phyloP scores from a whole-genome alignment of 2,797 vertebrate species.

The Pogoniulus pusillus region DNA sequence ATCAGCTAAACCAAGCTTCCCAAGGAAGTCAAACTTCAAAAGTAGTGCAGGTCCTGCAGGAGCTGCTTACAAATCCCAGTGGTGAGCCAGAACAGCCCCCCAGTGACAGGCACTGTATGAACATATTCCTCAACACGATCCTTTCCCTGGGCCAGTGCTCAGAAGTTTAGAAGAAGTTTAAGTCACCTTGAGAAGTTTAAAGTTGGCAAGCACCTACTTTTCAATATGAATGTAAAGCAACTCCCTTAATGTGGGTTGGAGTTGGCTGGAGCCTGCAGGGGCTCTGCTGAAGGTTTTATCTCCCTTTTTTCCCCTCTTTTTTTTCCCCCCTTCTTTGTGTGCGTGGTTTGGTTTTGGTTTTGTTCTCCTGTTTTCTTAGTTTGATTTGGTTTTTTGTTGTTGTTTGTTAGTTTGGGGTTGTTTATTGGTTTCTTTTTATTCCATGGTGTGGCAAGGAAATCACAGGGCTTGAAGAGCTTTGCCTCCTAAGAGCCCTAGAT shows the following conservation, averaged over 20 bases:
- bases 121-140: slow-evolving; percentile 49
- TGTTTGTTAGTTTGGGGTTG: not conserved
- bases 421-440: not conserved
- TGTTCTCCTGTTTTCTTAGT: too few species aligned
- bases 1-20: slow-evolving; percentile 27
- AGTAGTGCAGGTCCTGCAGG: slow-evolving; percentile 22
- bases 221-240: slow-evolving; percentile 55
- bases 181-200: not conserved
- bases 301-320: too few species aligned
- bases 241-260: slow-evolving; percentile 63
- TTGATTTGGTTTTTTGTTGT: too few species aligned
- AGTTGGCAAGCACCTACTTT: slow-evolving; percentile 34
- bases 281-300: too few species aligned
- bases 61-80: slow-evolving; percentile 45
- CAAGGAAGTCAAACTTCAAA: slow-evolving; percentile 47
- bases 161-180: not conserved
- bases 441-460: slow-evolving; percentile 58
- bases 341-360: too few species aligned
- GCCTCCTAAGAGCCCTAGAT: slow-evolving; percentile 22
- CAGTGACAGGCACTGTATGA: slow-evolving; percentile 53
- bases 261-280: slow-evolving; percentile 26
- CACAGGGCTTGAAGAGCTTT: slow-evolving; percentile 29
- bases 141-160: slow-evolving; percentile 53
- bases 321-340: too few species aligned
- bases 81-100: slow-evolving; percentile 46